Conservation (phyloP, 2,113 vertebrate species). For the Hippocampus zosterae region DNA sequence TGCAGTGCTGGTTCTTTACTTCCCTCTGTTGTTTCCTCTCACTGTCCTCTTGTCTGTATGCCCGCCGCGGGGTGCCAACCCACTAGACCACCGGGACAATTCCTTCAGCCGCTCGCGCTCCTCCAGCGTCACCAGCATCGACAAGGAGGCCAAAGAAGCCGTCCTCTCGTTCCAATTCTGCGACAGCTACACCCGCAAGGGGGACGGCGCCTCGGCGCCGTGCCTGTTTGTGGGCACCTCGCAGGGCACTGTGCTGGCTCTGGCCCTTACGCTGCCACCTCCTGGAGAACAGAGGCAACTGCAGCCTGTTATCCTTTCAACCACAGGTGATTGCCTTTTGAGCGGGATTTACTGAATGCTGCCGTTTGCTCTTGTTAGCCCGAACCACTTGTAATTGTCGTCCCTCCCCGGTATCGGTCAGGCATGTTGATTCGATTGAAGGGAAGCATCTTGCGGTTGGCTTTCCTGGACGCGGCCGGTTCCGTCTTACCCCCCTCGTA, state of each 20-base stretch:
- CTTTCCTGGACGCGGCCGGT: slow-evolving; percentile 88
- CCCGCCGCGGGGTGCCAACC: slow-evolving; percentile 73
- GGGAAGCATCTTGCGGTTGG: slow-evolving; percentile 87
- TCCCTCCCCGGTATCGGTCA: slow-evolving; percentile 45
- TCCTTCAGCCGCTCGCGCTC: slow-evolving; percentile 97
- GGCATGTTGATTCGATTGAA: slow-evolving; percentile 91
- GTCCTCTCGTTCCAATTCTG: slow-evolving; percentile 91
- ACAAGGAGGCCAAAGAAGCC: slow-evolving; percentile 91
- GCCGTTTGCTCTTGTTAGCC: not conserved
- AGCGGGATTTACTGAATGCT: not conserved
- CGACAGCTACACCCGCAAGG: slow-evolving; percentile 87
- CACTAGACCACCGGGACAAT: slow-evolving; percentile 95
- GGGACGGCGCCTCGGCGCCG: slow-evolving; percentile 79
- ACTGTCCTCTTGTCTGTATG: slow-evolving; percentile 80
- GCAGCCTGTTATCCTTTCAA: slow-evolving; percentile 91
- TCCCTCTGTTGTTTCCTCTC: slow-evolving; percentile 57
- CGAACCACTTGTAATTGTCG: slow-evolving; percentile 34
- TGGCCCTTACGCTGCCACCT: slow-evolving; percentile 86
- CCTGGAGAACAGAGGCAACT: slow-evolving; percentile 92
- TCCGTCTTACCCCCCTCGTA: slow-evolving; percentile 78
- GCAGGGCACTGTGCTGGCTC: slow-evolving; percentile 84
- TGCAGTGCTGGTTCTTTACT: slow-evolving; percentile 68
- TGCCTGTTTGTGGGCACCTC: slow-evolving; percentile 94
- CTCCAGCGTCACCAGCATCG: slow-evolving; percentile 97
- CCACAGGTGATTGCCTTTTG: slow-evolving; percentile 77